Base-by-base conservation (phyloP, 2,797 vertebrate genomes). In the Sphenopsis melanotis region DNA sequence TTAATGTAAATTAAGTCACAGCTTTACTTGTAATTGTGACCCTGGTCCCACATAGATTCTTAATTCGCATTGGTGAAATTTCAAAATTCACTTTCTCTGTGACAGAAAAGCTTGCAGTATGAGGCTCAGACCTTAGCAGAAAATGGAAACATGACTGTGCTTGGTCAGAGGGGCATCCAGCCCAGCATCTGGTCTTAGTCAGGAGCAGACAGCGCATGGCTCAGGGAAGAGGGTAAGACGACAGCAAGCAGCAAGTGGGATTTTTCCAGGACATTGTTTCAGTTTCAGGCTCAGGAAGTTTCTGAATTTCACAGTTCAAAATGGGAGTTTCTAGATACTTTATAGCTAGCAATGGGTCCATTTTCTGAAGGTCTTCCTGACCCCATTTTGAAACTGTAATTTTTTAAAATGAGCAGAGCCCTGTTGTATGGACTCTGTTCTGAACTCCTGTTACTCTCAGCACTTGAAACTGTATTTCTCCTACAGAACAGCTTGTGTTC, bases 101-200 rank as follows among this genome's bases (percentile, higher is more conserved):
- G 8, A 12, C 17, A 2, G 2, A 36, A 42, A 21, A 52, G 29
- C 1, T 6, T 41, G n/a, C 32, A 27, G 29, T 17, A 13, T 1
- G 10, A 42, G 61, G 24, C 30, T 72, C 30, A 29, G 30, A 14
- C 32, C 9, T 55, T 21, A 29, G 70, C 18, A 56, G 32, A 23
- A 37, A 22, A 11, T 36, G 63, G 27, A 29, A 64, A 3, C 0
- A 3, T 6, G 26, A 4, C 29, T 50, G 24, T 66, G n/a, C 32
- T 64, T 52, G 39, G 20, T 59, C 47, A 47, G 61, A 52, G 44
- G 10, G 9, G 13, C n/a, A 42, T 53, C 36, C 36, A 59, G 47
- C 27, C 68, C 72, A 29, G 7, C 9, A 18, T 9, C 39, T 85
- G 68, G 5, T 49, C 55, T 56, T 68, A 53, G 57, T 18, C 22